A percentile compares a stretch with the other conserved stretches of the same genome.
Evolutionary conservation across 2,888 invertebrate genomes (phyloP).

Genomic region (Acanthosepion lycidas): DNA sequence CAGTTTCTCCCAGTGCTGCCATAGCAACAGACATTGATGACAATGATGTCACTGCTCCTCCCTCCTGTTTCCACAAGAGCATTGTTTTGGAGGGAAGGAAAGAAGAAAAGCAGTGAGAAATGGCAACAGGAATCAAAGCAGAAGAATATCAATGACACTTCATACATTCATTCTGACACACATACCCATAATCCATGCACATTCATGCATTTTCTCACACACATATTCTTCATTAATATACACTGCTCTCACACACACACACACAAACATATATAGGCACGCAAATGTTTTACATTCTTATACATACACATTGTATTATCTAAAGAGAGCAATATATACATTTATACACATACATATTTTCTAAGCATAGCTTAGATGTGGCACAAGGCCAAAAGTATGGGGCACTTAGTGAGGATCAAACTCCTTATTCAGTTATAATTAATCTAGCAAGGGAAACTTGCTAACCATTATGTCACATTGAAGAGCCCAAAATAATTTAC

Average conservation of each 20-base stretch:
- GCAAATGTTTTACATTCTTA: too few relatives aligned
- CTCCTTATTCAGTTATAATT: too few relatives aligned
- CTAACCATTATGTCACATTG: too few relatives aligned
- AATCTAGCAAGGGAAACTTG: too few relatives aligned
- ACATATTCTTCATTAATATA: neutral
- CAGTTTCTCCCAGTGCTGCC: neutral
- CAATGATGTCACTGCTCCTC: too few relatives aligned
- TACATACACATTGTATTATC: too few relatives aligned
- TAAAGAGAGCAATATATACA: too few relatives aligned
- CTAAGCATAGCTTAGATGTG: too few relatives aligned
- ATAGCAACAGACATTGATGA: conserved; percentile 33
- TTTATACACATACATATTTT: too few relatives aligned
- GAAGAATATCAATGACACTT: neutral
- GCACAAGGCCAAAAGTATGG: too few relatives aligned
- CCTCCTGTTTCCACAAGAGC: neutral
- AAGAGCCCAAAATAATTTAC: too few relatives aligned
- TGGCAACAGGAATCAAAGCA: conserved; percentile 12
- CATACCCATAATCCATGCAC: neutral
- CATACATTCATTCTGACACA: neutral
- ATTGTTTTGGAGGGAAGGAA: neutral
- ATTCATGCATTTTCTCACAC: neutral
- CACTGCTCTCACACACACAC: neutral
- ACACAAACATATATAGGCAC: neutral
- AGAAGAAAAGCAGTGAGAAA: neutral
- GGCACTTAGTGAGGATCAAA: too few relatives aligned